Base-by-base conservation (phyloP, 2,888 invertebrate species). In the Torymus aiolomorphi region DNA sequence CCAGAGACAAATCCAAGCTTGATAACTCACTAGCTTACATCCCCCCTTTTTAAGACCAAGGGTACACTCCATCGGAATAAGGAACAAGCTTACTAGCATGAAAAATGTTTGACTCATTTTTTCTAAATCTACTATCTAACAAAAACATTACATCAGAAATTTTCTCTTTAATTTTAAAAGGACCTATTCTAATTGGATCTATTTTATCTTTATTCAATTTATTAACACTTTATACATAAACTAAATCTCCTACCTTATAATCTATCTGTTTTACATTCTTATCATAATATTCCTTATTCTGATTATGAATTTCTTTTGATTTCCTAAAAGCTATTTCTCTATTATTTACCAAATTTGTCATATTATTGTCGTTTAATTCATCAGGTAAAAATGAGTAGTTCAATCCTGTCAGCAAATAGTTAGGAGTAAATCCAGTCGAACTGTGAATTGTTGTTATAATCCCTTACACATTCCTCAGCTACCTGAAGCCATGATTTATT, bases 31-130 rank as follows among this genome's bases (percentile, higher is more conserved):
- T 73, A 72, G 57, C 80, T 80, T 77, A 80, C 82, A 79, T 80
- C 77, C 82, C 82, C 81, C 78, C 63, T 52, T 51, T 18, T 42
- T 49, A 20, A 14, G 62, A 16, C 16, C 49, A 4, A 73, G 62
- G 52, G 11, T 51, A 10, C 13, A 14, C 13, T 8, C 14, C n/a
- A 24, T 31, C 5, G 24, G 18, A 16, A 61, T 80, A 80, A 13
- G 83, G 83, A 52, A 83, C 65, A 11, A 84, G 51, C 51, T 83
- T 83, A 76, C 80, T 82, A 24, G 80, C 80, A 74, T 84, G 84
- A 72, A 82, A 83, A 31, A 82, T 18, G 59, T 83, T 82, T 59
- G 76, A 82, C 18, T 82, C 82, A 16, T 80, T 81, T 78, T 83
- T 84, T 65, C 73, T 83, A 13, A 67, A 67, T 62, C 83, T 67